Conservation (phyloP, 2,113 vertebrate species). For the Mionectes macconnelli region DNA sequence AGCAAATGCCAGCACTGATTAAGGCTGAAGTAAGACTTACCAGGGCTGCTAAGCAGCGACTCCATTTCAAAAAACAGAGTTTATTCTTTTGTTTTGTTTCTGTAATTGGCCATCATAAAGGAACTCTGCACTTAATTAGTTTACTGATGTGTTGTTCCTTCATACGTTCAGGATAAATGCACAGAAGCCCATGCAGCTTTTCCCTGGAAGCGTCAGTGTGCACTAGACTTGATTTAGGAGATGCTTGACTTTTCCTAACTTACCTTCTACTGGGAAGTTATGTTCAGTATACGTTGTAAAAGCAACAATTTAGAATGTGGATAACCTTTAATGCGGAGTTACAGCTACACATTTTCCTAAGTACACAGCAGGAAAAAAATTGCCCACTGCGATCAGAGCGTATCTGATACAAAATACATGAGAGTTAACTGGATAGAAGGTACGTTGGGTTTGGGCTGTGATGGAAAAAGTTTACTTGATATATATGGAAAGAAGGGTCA, state of each 20-base stretch:
- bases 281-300: background rate
- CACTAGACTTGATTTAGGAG: background rate
- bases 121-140: background rate
- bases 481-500: background rate
- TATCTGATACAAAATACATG: background rate
- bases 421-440: background rate
- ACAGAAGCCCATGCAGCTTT: background rate
- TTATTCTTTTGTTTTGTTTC: background rate
- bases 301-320: background rate
- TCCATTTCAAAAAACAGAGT: background rate
- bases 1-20: background rate
- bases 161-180: background rate
- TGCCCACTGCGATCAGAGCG: background rate
- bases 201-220: background rate
- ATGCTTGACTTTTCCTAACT: background rate
- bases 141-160: background rate
- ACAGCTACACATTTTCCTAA: background rate
- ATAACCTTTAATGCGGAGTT: background rate
- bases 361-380: background rate
- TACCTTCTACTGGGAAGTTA: background rate
- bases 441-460: background rate
- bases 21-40: background rate
- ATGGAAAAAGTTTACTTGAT: background rate
- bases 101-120: background rate
- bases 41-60: background rate